Conservation (phyloP, 1,140 invertebrate genomes). For the Pogonomyrmex californicus region DNA sequence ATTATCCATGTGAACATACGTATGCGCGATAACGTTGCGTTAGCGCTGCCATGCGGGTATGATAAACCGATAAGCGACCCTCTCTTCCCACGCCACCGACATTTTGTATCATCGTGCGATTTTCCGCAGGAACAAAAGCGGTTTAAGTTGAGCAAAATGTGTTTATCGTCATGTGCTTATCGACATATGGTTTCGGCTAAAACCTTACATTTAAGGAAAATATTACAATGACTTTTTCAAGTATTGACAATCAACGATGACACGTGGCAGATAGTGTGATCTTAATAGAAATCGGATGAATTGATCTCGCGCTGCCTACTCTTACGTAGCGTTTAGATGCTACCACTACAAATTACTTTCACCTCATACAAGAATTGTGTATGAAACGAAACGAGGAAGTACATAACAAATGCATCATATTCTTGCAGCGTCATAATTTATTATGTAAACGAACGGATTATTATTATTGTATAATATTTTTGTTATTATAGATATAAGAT, state of each 20-base stretch:
- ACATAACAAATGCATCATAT: not conserved
- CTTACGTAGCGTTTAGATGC: not conserved
- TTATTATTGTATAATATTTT: not conserved
- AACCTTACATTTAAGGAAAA: not conserved
- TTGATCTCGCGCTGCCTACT: not conserved
- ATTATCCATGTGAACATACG: slow-evolving; percentile 75
- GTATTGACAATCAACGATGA: not conserved
- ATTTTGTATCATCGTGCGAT: slow-evolving; percentile 47
- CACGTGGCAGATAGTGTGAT: not conserved
- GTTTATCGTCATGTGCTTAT: not conserved
- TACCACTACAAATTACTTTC: slow-evolving; percentile 43
- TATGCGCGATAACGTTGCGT: slow-evolving; percentile 75
- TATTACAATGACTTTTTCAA: not conserved
- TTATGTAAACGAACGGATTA: slow-evolving; percentile 21
- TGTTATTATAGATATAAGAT: not conserved
- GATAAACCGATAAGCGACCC: slow-evolving; percentile 78
- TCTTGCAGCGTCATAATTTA: slow-evolving; percentile 29
- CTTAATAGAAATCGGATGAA: slow-evolving; percentile 20
- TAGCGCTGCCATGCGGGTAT: slow-evolving; percentile 73
- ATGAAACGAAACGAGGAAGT: slow-evolving; percentile 14
- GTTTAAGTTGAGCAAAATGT: not conserved
- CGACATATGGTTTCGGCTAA: not conserved
- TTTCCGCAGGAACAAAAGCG: slow-evolving; percentile 53
- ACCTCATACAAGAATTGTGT: slow-evolving; percentile 10
- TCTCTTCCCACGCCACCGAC: slow-evolving; percentile 74